Conservation (phyloP, 2,888 invertebrate species). For the Entomobrya proxima region DNA sequence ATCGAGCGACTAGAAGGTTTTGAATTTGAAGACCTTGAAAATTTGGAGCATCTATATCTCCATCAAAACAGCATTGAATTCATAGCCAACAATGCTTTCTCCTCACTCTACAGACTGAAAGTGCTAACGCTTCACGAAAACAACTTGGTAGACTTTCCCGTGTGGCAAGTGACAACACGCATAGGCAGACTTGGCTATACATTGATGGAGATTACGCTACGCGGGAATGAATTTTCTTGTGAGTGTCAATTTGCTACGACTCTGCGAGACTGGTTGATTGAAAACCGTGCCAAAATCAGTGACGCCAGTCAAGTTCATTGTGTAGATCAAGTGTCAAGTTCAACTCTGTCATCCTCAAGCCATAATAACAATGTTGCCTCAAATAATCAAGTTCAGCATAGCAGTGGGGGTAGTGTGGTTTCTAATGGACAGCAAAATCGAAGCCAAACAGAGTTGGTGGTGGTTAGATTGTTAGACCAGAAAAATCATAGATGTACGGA, state of each 20-base stretch:
- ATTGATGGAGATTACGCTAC: conserved; percentile 79
- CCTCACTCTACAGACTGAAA: conserved; percentile 82
- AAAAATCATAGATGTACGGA: conserved; percentile 72
- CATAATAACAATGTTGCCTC: conserved; percentile 79
- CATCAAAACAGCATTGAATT: conserved; percentile 85
- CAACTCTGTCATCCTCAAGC: conserved; percentile 79
- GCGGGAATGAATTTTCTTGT: conserved; percentile 87
- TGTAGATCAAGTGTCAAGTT: conserved; percentile 78
- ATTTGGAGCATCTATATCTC: conserved; percentile 84
- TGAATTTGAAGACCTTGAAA: conserved; percentile 88
- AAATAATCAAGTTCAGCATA: conserved; percentile 77
- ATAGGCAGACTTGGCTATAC: conserved; percentile 82
- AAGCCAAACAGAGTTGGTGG: conserved; percentile 69
- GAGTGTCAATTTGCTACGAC: conserved; percentile 87
- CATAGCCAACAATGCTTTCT: conserved; percentile 86
- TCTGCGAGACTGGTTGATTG: conserved; percentile 86
- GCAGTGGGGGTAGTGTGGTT: neutral
- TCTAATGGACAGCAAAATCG: conserved; percentile 24
- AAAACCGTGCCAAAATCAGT: conserved; percentile 82
- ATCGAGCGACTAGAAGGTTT: conserved; percentile 85
- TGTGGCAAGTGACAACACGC: conserved; percentile 84
- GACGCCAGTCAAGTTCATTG: conserved; percentile 84
- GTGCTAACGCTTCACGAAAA: conserved; percentile 86
- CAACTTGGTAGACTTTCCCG: conserved; percentile 83
- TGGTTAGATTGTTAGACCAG: conserved; percentile 72